phyloP scores from a whole-genome alignment of 1,140 invertebrate genomes.

The Agrypnia vestita region DNA sequence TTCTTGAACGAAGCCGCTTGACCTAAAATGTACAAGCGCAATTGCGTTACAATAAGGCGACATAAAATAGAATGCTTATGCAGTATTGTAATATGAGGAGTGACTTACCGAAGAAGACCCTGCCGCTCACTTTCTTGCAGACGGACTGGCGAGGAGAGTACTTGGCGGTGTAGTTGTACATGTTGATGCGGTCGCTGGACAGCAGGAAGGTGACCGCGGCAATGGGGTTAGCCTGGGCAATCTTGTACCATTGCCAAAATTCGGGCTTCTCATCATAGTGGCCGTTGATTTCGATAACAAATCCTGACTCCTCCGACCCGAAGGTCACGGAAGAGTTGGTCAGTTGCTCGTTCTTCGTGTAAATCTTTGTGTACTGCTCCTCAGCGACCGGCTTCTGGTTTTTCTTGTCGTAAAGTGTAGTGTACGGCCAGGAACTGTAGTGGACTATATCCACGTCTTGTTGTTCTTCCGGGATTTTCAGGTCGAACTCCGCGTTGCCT shows the following conservation, averaged over 20 bases:
- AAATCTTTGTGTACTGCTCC: conserved; percentile 67
- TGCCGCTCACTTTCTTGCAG: conserved; percentile 58
- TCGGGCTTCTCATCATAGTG: conserved; percentile 70
- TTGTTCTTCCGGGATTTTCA: conserved; percentile 67
- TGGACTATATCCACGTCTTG: conserved; percentile 73
- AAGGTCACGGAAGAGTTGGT: conserved; percentile 65
- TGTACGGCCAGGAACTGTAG: conserved; percentile 76
- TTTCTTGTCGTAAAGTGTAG: conserved; percentile 73
- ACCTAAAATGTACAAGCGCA: too few species aligned
- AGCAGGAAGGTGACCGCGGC: conserved; percentile 61
- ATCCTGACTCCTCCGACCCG: conserved; percentile 67
- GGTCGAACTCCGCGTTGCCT: conserved; percentile 67
- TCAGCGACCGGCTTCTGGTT: conserved; percentile 68
- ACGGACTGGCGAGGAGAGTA: conserved; percentile 54
- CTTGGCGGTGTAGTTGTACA: conserved; percentile 49
- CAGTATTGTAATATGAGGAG: too few species aligned
- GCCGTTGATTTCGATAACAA: conserved; percentile 70
- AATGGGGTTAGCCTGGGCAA: conserved; percentile 60
- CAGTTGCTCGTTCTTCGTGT: conserved; percentile 63
- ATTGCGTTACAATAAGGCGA: too few species aligned
- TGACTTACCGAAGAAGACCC: conserved; percentile 37
- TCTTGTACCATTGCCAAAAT: conserved; percentile 47
- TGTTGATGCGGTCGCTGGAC: conserved; percentile 56
- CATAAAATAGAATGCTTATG: too few species aligned
- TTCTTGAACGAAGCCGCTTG: too few species aligned